phyloP scores from a whole-genome alignment of 2,797 vertebrate species.

The Hydrocynus forskahlii region DNA sequence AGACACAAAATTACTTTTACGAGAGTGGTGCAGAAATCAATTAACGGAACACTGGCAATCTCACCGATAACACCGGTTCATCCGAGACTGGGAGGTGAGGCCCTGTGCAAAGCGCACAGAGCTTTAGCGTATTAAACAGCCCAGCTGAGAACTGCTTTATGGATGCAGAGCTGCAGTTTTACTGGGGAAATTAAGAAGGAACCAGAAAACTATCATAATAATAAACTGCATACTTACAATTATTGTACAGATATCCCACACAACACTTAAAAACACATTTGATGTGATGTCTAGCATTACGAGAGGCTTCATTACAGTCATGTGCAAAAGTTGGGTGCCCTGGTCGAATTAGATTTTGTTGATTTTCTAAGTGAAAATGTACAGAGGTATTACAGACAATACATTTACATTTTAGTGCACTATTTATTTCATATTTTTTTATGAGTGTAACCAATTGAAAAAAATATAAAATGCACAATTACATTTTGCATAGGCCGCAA shows the following conservation, averaged over 20 bases:
- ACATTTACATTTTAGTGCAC: no score
- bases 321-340: no score
- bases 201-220: neutral
- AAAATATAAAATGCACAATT: no score
- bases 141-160: neutral
- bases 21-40: slow-evolving; percentile 63
- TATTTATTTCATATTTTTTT: no score
- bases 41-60: slow-evolving; percentile 63
- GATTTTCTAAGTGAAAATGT: no score
- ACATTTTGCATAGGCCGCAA: no score
- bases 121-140: neutral
- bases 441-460: no score
- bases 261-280: neutral
- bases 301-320: no score
- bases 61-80: slow-evolving; percentile 53
- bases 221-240: neutral
- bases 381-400: no score
- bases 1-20: slow-evolving; percentile 65
- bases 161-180: slow-evolving; percentile 26
- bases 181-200: neutral
- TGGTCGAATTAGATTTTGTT: no score
- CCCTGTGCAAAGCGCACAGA: slow-evolving; percentile 5
- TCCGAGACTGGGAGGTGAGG: slow-evolving; percentile 10
- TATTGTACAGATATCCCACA: neutral
- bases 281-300: neutral